These are phyloP conservation scores for Drosophila engyochracea DNA, from an alignment of 2,888 invertebrate species.

Conservation along the genomic window DNA sequence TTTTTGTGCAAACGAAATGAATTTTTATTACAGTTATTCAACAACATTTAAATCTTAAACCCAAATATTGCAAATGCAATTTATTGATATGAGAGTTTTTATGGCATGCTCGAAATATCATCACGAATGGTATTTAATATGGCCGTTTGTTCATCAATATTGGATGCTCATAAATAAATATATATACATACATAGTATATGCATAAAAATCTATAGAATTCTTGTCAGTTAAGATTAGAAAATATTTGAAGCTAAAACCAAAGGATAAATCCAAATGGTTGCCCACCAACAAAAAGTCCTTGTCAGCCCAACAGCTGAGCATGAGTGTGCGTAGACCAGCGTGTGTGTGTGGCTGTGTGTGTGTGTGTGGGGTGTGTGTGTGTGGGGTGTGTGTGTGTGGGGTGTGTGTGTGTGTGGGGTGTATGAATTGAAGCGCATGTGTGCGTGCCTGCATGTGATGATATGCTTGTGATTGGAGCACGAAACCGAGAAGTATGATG, in stretches of 20 bases:
- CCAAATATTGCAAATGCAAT: not conserved
- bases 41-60: not conserved
- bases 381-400: not conserved
- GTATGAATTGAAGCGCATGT: constrained; percentile 1
- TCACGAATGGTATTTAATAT: constrained; percentile 24
- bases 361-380: constrained; percentile 12
- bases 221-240: constrained; percentile 43
- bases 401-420: not conserved
- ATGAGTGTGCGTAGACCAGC: constrained; percentile 37
- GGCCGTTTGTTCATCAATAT: constrained; percentile 8
- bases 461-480: constrained; percentile 75
- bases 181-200: constrained; percentile 26
- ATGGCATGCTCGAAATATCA: not conserved
- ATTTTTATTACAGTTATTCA: not conserved
- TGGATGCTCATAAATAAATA: constrained; percentile 30
- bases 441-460: constrained; percentile 46
- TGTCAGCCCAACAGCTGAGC: constrained; percentile 15
- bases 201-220: constrained; percentile 45
- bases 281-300: constrained; percentile 9
- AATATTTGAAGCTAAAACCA: constrained; percentile 43
- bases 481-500: constrained; percentile 75
- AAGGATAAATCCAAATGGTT: constrained; percentile 43
- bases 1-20: not conserved
- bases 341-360: constrained; percentile 23
- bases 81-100: constrained; percentile 1